Percentiles rank a stretch among this genome's conserved stretches.
Conservation (phyloP, 2,888 invertebrate genomes). For the Eristalis pertinax region DNA sequence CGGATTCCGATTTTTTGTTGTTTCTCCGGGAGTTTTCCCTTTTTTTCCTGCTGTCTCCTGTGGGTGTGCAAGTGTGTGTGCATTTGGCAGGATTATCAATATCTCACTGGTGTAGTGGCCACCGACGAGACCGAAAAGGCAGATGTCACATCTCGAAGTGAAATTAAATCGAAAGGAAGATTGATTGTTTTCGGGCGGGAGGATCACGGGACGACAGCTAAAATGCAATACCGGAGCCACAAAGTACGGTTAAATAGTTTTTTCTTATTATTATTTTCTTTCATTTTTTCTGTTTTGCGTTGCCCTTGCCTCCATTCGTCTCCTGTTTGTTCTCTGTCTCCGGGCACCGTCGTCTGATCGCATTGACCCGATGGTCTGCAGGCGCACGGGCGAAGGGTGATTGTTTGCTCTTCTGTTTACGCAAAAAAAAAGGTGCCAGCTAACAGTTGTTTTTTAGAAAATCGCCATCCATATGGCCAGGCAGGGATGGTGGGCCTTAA, state of each 20-base stretch:
- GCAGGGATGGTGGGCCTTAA: not conserved
- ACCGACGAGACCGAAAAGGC: slow-evolving; percentile 76
- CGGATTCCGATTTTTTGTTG: slow-evolving; percentile 15
- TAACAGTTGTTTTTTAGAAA: slow-evolving; percentile 47
- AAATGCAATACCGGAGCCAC: slow-evolving; percentile 70
- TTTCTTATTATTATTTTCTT: slow-evolving; percentile 54
- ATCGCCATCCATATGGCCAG: slow-evolving; percentile 43
- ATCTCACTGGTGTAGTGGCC: slow-evolving; percentile 57
- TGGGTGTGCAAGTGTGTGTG: slow-evolving; percentile 12
- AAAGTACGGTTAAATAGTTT: slow-evolving; percentile 71
- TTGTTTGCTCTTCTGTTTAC: slow-evolving; percentile 25
- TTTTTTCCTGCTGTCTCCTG: slow-evolving; percentile 22
- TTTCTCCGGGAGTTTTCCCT: slow-evolving; percentile 31
- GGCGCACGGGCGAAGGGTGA: slow-evolving; percentile 16
- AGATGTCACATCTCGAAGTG: slow-evolving; percentile 82
- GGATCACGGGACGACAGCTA: slow-evolving; percentile 64
- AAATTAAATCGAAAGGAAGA: slow-evolving; percentile 81
- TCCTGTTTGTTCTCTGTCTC: slow-evolving; percentile 38
- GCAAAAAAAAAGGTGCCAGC: slow-evolving; percentile 23
- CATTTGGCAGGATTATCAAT: slow-evolving; percentile 70
- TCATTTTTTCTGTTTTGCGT: slow-evolving; percentile 5
- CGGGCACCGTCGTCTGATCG: slow-evolving; percentile 8
- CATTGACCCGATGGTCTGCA: slow-evolving; percentile 47
- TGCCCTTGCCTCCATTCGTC: not conserved
- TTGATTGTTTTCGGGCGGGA: slow-evolving; percentile 78